These are phyloP conservation scores for Danio jaintianensis DNA, from an alignment of 2,797 vertebrate genomes.

Conservation along the genomic window DNA sequence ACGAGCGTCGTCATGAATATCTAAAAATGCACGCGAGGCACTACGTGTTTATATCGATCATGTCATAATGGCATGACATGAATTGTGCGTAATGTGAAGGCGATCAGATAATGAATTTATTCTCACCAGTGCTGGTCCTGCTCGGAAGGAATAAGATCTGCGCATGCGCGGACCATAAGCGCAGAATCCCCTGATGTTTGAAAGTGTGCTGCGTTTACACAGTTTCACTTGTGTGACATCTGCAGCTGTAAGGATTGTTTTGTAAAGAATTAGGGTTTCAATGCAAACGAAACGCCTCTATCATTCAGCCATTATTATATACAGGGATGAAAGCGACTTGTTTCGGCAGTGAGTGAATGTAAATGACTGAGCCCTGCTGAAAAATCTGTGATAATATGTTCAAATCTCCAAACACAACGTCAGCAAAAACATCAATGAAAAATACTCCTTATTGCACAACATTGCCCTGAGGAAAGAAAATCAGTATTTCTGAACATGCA, in stretches of 20 bases:
- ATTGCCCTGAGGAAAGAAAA: too few species aligned
- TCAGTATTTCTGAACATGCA: too few species aligned
- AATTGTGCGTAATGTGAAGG: conserved; percentile 23
- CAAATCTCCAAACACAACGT: too few species aligned
- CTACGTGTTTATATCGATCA: not conserved
- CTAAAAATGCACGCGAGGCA: not conserved
- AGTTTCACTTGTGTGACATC: not conserved
- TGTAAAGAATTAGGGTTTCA: not conserved
- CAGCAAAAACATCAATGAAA: too few species aligned
- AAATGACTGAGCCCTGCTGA: too few species aligned
- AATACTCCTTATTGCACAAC: too few species aligned
- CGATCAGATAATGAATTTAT: conserved; percentile 65
- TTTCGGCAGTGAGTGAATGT: too few species aligned
- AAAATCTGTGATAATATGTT: too few species aligned
- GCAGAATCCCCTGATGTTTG: not conserved
- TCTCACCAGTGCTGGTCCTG: conserved; percentile 85
- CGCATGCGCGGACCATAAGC: conserved; percentile 74
- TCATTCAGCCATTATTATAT: too few species aligned
- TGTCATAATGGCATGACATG: not conserved
- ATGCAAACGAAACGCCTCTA: too few species aligned
- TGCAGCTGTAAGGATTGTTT: not conserved
- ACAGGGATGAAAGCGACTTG: too few species aligned
- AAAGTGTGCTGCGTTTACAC: conserved; percentile 9
- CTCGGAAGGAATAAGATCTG: conserved; percentile 72
- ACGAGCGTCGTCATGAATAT: not conserved